Evolutionary conservation across 2,888 invertebrate species (phyloP).

Genomic region (Tolmerus cingulatus): DNA sequence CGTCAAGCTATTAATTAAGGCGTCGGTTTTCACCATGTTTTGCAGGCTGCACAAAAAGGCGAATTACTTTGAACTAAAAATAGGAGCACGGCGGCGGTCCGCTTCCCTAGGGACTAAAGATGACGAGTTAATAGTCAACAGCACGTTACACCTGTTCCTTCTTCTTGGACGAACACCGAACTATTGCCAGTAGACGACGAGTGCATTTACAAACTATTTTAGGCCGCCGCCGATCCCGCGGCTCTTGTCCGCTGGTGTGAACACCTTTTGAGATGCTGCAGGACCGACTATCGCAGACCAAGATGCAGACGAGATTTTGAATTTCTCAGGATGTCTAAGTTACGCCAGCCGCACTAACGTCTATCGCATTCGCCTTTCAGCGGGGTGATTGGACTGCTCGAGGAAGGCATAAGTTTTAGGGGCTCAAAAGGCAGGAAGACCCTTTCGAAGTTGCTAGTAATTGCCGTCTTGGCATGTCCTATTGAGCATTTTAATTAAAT

Average conservation of each 20-base stretch:
- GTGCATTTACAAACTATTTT: conserved; percentile 22
- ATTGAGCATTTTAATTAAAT: conserved; percentile 34
- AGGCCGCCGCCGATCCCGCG: background rate
- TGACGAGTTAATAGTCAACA: conserved; percentile 39
- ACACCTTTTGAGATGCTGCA: background rate
- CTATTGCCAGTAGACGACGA: conserved; percentile 8
- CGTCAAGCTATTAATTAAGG: conserved; percentile 42
- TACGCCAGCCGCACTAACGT: background rate
- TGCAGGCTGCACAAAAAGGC: conserved; percentile 23
- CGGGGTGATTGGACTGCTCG: background rate
- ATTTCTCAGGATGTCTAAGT: background rate
- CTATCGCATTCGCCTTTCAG: background rate
- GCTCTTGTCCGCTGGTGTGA: background rate
- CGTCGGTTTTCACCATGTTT: conserved; percentile 41
- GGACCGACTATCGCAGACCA: background rate
- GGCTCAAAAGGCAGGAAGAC: background rate
- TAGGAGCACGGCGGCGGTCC: conserved; percentile 23
- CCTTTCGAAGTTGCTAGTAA: background rate
- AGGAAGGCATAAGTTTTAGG: background rate
- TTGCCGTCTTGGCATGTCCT: background rate
- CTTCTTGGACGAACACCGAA: conserved; percentile 22
- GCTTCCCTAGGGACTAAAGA: conserved; percentile 34
- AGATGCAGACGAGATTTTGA: background rate
- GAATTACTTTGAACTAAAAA: conserved; percentile 42
- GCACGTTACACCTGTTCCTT: conserved; percentile 42